Base-by-base conservation (phyloP, 2,113 vertebrate genomes). In the Fregetta grallaria region DNA sequence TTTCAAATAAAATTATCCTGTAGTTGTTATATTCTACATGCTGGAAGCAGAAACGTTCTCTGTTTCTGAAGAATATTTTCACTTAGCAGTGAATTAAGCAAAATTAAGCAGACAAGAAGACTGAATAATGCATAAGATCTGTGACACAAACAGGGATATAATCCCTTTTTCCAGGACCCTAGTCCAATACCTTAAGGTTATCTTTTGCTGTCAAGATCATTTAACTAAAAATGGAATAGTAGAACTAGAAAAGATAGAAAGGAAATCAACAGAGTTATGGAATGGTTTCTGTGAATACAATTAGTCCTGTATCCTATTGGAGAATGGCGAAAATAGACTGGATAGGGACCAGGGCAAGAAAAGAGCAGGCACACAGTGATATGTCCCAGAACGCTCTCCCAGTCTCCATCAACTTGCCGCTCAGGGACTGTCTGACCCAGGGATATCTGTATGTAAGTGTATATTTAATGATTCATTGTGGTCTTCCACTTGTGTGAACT, bases 401-500 rank as follows among this genome's bases (percentile, higher is more conserved):
- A 56, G 61, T 63, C 66, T 88, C 56, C 53, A 80, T 23, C 29
- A 65, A 21, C 61, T 90, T 82, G 49, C 75, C 90, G 78, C 78
- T 94, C 40, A 61, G 74, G 82, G 88, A 92, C 71, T 65, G 44
- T 63, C 92, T 95, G 92, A 88, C 81, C 38, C 62, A 65, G 27
- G 17, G 26, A 56, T 20, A 40, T 58, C 88, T 86, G 74, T 56
- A 38, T 50, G 11, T 91, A 93, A 96, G 23, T 82, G 62, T 72
- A 25, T 70, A 36, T 76, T 97, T 79, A 93, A 96, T 94, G 90
- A 96, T 97, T 88, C 27, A 94, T 92, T 49, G 40, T 82, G 27
- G 9, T 72, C 50, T 88, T 93, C 67, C 71, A 52, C 82, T 92
- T 80, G 27, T 0, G 0, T 88, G 82, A 94, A 82, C 58, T 73